Conservation (phyloP, 2,888 invertebrate species). For the Macaria notata region DNA sequence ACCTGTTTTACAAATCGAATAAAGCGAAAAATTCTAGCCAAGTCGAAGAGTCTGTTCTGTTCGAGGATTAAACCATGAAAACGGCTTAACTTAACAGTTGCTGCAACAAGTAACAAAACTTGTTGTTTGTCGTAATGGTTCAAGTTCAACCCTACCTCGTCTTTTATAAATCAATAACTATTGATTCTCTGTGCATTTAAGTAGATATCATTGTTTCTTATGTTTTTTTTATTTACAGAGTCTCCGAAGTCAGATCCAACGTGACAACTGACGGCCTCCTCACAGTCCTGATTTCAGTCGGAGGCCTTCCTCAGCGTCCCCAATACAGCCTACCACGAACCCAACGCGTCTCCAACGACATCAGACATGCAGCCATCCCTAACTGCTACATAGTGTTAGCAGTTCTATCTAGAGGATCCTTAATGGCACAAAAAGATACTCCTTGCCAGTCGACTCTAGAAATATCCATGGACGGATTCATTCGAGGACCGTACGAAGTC, state of each 20-base stretch:
- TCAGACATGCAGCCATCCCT: slow-evolving; percentile 64
- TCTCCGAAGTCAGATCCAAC: slow-evolving; percentile 72
- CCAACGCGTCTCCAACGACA: slow-evolving; percentile 61
- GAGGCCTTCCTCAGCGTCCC: slow-evolving; percentile 59
- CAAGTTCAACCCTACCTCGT: too few relatives aligned
- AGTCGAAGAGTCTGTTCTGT: too few relatives aligned
- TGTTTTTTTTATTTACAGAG: slow-evolving; percentile 54
- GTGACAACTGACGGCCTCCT: slow-evolving; percentile 71
- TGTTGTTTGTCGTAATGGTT: too few relatives aligned
- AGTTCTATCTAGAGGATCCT: slow-evolving; percentile 82
- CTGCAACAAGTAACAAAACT: too few relatives aligned
- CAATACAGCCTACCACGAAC: slow-evolving; percentile 57
- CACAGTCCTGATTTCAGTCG: slow-evolving; percentile 68
- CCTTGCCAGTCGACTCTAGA: slow-evolving; percentile 83
- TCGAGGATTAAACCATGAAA: too few relatives aligned
- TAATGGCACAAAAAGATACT: slow-evolving; percentile 84
- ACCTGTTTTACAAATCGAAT: too few relatives aligned
- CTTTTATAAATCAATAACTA: too few relatives aligned
- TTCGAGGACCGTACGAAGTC: slow-evolving; percentile 85
- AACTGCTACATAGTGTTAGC: slow-evolving; percentile 83
- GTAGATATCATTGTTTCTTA: too few relatives aligned
- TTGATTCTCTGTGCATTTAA: too few relatives aligned
- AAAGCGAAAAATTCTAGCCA: too few relatives aligned
- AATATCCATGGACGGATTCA: slow-evolving; percentile 84
- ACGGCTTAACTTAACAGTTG: too few relatives aligned